Percentiles rank a stretch among this genome's conserved stretches.
Conservation (phyloP, 2,888 invertebrate species). For the Nephrotoma appendiculata region DNA sequence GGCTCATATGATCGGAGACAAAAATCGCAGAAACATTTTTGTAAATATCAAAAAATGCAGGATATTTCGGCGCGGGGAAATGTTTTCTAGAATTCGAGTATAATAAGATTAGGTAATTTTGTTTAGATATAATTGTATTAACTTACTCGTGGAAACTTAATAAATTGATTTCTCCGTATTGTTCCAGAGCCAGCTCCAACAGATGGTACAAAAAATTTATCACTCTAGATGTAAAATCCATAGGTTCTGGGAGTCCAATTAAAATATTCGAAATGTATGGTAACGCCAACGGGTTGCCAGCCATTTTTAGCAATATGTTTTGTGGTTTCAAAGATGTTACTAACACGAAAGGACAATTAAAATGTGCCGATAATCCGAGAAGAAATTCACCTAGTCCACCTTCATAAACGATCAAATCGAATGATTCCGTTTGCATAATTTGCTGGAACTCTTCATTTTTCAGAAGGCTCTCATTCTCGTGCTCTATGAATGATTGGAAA, state of each 20-base stretch:
- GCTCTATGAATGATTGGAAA: background rate
- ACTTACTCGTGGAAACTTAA: background rate
- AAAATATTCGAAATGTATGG: background rate
- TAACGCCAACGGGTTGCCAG: background rate
- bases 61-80: slow-evolving; percentile 15
- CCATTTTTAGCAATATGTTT: background rate
- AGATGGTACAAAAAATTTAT: background rate
- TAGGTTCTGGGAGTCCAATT: background rate
- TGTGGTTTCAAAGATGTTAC: background rate
- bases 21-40: slow-evolving; percentile 2
- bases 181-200: background rate
- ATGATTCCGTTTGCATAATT: slow-evolving; percentile 16
- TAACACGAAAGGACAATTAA: slow-evolving; percentile 20
- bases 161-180: background rate
- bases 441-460: slow-evolving; percentile 14
- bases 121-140: too few relatives aligned
- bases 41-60: background rate
- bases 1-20: background rate
- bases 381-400: slow-evolving; percentile 23
- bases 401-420: slow-evolving; percentile 25
- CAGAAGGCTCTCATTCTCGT: slow-evolving; percentile 7
- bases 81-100: slow-evolving; percentile 13
- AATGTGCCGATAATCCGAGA: slow-evolving; percentile 25
- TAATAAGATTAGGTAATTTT: too few relatives aligned
- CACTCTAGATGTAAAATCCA: background rate